phyloP scores from a whole-genome alignment of 2,113 vertebrate genomes.

The Paratilapia polleni region DNA sequence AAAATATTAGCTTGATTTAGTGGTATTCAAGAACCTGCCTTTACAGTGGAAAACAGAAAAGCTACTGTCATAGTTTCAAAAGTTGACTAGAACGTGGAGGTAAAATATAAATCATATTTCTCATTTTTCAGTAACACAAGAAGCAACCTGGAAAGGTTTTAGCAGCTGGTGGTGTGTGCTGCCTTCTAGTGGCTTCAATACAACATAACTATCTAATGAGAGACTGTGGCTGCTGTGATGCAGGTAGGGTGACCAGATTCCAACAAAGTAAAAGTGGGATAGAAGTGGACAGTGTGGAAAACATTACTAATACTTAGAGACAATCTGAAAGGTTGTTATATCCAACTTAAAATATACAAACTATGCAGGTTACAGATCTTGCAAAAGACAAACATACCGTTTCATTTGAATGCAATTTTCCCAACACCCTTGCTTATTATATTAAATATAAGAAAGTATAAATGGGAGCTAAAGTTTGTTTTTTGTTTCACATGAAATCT shows the following conservation, averaged over 20 bases:
- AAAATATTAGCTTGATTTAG: neutral
- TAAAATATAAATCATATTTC: neutral
- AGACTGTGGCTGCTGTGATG: neutral
- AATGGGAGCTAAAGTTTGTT: neutral
- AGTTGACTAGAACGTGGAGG: neutral
- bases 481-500: neutral
- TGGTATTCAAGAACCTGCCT: neutral
- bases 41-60: neutral
- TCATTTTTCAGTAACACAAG: neutral
- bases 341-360: too few relatives aligned
- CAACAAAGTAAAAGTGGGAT: too few relatives aligned
- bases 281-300: too few relatives aligned
- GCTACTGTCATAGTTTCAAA: neutral
- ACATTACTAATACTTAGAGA: too few relatives aligned
- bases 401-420: neutral
- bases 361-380: neutral
- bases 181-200: conserved; percentile 43
- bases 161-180: conserved; percentile 15
- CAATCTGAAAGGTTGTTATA: too few relatives aligned
- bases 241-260: too few relatives aligned
- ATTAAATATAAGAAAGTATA: neutral
- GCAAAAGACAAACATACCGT: neutral
- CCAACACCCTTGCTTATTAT: neutral
- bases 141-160: neutral
- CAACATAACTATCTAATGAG: neutral